A percentile compares a stretch with the other conserved stretches of the same genome.
These are phyloP conservation scores for Argopecten irradians DNA, from an alignment of 1,140 invertebrate genomes.

Conservation along the genomic window DNA sequence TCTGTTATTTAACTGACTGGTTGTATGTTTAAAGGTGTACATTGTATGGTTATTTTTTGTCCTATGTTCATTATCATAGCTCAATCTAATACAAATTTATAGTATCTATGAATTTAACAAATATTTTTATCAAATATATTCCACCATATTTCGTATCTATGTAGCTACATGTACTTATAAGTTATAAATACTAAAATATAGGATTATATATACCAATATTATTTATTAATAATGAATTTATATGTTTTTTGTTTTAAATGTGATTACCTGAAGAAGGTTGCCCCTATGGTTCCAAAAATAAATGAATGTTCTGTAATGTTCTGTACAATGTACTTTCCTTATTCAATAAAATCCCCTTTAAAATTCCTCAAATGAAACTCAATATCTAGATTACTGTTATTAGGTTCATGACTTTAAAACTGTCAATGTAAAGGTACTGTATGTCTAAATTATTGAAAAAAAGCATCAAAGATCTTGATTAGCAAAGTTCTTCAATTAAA, in stretches of 20 bases:
- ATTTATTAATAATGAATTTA: not conserved
- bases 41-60: not conserved
- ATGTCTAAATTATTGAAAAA: too few species aligned
- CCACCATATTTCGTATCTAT: not conserved
- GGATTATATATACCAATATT: not conserved
- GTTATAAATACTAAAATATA: not conserved
- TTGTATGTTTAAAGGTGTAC: too few species aligned
- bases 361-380: too few species aligned
- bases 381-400: too few species aligned
- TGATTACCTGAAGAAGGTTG: not conserved
- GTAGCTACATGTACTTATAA: not conserved
- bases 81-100: constrained; percentile 18
- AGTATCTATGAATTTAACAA: not conserved
- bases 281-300: not conserved
- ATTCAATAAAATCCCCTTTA: too few species aligned
- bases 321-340: too few species aligned
- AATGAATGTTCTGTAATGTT: not conserved
- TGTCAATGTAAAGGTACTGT: too few species aligned
- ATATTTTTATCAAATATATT: not conserved
- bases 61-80: constrained; percentile 9
- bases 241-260: not conserved
- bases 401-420: too few species aligned
- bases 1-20: too few species aligned
- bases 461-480: too few species aligned
- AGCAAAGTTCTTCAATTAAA: not conserved